phyloP scores from a whole-genome alignment of 2,113 vertebrate species.

The Aviceda subcristata region DNA sequence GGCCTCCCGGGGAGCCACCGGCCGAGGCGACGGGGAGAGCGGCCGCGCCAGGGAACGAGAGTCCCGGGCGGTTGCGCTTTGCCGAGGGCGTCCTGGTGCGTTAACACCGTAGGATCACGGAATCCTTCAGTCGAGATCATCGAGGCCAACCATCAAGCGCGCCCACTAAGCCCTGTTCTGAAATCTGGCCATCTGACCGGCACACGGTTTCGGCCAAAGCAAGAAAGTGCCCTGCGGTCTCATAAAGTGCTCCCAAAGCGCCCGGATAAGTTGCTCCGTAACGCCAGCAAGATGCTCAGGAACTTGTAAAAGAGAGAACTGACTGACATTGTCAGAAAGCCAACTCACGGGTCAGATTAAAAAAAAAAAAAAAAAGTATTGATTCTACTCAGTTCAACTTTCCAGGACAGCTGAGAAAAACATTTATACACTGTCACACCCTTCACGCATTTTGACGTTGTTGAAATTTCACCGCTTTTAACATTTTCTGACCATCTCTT shows the following conservation, averaged over 20 bases:
- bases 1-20: background rate
- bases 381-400: background rate
- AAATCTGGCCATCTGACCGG: too few species aligned
- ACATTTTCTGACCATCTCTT: background rate
- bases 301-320: background rate
- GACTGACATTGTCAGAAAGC: background rate
- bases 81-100: background rate
- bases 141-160: too few species aligned
- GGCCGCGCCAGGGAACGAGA: fast-evolving
- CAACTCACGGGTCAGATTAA: background rate
- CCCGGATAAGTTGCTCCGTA: background rate
- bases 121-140: too few species aligned
- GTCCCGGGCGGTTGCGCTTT: background rate
- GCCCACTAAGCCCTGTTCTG: too few species aligned
- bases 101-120: background rate
- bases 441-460: background rate
- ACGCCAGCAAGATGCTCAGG: background rate
- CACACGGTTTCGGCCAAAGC: background rate
- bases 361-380: background rate
- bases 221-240: background rate
- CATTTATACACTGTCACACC: background rate
- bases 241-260: background rate
- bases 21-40: fast-evolving
- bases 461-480: background rate
- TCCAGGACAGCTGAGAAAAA: background rate